Evolutionary conservation across 2,888 invertebrate genomes (phyloP).

Genomic region (Ormyrus pomaceus): DNA sequence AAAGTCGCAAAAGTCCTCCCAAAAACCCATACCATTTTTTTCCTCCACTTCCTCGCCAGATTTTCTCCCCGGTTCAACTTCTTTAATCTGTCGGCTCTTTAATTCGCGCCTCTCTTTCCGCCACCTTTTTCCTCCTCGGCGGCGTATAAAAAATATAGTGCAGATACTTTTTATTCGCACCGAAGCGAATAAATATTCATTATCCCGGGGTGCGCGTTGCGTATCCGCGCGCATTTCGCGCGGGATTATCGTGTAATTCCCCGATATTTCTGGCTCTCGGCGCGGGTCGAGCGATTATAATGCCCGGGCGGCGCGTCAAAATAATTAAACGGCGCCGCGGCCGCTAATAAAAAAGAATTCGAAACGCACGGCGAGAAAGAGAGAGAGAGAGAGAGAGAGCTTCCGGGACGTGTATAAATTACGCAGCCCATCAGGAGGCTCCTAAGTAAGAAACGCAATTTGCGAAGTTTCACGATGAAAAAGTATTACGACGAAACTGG

Average conservation of each 20-base stretch:
- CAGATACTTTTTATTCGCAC: neutral
- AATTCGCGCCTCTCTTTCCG: too few species aligned
- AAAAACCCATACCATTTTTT: too few species aligned
- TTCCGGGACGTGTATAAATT: slow-evolving; percentile 51
- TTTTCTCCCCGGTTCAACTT: too few species aligned
- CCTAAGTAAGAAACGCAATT: slow-evolving; percentile 56
- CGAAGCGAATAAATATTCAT: slow-evolving; percentile 50
- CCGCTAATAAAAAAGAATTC: slow-evolving; percentile 11
- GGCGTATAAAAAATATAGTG: too few species aligned
- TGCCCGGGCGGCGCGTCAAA: slow-evolving; percentile 22
- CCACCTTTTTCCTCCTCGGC: too few species aligned
- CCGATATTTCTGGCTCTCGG: slow-evolving; percentile 3
- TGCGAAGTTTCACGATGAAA: slow-evolving; percentile 56
- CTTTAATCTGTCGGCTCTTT: too few species aligned
- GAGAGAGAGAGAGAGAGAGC: neutral
- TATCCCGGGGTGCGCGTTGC: neutral
- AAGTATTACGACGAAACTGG: slow-evolving; percentile 53
- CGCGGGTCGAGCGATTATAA: slow-evolving; percentile 13
- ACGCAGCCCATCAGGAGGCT: slow-evolving; percentile 40
- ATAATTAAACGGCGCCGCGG: slow-evolving; percentile 33
- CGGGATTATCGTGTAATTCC: slow-evolving; percentile 45
- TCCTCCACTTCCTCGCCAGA: too few species aligned
- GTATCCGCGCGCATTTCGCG: slow-evolving; percentile 14
- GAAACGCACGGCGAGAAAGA: neutral
- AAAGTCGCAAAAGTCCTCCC: too few species aligned